Base-by-base conservation (phyloP, 1,140 invertebrate species). In the Drosophila auraria region DNA sequence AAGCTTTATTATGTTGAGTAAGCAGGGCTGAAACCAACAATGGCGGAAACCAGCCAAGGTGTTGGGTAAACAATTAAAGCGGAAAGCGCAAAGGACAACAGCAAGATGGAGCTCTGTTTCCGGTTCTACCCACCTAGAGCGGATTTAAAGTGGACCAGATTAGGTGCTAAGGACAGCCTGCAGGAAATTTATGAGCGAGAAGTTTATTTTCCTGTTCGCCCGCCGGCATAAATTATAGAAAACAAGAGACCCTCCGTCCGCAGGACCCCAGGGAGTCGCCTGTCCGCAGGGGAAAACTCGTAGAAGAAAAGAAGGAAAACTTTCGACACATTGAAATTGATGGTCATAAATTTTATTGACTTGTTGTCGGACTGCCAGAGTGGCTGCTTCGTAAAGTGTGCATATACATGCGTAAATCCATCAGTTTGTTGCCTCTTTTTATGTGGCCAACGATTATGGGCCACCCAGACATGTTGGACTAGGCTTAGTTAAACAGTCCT, bases 321-420 rank as follows among this genome's bases (percentile, higher is more conserved):
- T 87, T 80, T 74, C 63, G 71, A 64, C 80, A 83, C 75, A 78
- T 78, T 78, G 74, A 89, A 81, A 83, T 81, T 78, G 78, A 87
- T 81, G 81, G 80, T 68, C 84, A 84, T 87, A 89, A 89, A 89
- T 89, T 81, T 73, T 83, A 83, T 89, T 87, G 81, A 87, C 60
- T 80, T 87, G 80, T 83, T 51, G 64, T 80, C 54, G 80, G 40
- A 23, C 44, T 56, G 63, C 51, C 27, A 6, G 33, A 58, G 49
- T 36, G 54, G 69, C 71, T 61, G 53, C 72, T 62, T 50, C 51
- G 33, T 58, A 60, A 71, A 59, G 49, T 36, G 40, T 60, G 14
- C 57, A 30, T 72, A 62, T 51, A 64, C 30, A 33, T 49, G 33
- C 33, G 23, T 57, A 63, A 57, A 36, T 50, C 40, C 61, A 33